A percentile compares a stretch with the other conserved stretches of the same genome.
These are phyloP conservation scores for Habrosyne pyritoides DNA, from an alignment of 2,888 invertebrate genomes.

Conservation along the genomic window DNA sequence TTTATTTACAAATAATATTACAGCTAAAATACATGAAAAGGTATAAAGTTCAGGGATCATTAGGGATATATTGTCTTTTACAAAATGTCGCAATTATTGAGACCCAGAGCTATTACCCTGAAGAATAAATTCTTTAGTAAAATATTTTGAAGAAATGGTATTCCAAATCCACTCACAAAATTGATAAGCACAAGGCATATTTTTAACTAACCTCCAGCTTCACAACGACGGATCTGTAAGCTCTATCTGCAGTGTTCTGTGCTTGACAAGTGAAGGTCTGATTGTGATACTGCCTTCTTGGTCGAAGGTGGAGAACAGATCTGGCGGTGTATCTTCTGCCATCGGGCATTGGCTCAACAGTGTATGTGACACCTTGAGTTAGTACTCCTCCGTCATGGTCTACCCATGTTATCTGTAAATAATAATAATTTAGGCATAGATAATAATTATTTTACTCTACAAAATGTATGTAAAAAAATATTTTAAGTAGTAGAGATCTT, in stretches of 20 bases:
- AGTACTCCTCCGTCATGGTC: slow-evolving; percentile 93
- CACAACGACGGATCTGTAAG: slow-evolving; percentile 91
- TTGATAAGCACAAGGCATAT: slow-evolving; percentile 9
- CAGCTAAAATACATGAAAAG: too few relatives aligned
- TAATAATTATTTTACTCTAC: too few relatives aligned
- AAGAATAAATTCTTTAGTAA: too few relatives aligned
- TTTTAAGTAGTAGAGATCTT: too few relatives aligned
- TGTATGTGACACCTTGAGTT: slow-evolving; percentile 90
- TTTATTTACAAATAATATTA: too few relatives aligned
- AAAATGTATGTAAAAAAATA: too few relatives aligned
- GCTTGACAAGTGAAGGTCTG: slow-evolving; percentile 96
- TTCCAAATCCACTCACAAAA: not conserved
- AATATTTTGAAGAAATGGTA: not conserved
- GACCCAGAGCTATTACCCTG: too few relatives aligned
- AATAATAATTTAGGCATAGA: slow-evolving; percentile 12
- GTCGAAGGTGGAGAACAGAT: slow-evolving; percentile 92
- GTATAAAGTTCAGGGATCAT: too few relatives aligned
- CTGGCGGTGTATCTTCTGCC: slow-evolving; percentile 93
- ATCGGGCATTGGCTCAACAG: slow-evolving; percentile 88
- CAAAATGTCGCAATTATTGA: too few relatives aligned
- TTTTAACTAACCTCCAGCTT: slow-evolving; percentile 87
- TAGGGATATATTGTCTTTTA: not conserved
- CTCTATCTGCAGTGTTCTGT: slow-evolving; percentile 94
- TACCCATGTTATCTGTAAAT: slow-evolving; percentile 92
- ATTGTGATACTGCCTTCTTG: slow-evolving; percentile 94